Conservation (phyloP, 1,140 invertebrate species). For the Nasonia giraulti region DNA sequence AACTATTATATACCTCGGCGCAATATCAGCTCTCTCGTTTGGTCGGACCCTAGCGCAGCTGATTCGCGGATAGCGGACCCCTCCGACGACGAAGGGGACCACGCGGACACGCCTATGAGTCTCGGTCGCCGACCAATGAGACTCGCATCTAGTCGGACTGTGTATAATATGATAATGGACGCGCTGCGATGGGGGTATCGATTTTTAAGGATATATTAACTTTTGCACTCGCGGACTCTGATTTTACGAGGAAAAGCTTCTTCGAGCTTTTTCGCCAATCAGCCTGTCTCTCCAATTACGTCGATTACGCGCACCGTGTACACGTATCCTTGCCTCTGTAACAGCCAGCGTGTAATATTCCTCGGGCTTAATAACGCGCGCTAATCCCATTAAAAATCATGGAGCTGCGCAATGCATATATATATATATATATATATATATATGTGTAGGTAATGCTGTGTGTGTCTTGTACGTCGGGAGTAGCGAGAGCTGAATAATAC, state of each 20-base stretch:
- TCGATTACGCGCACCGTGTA: background rate
- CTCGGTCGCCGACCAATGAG: background rate
- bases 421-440: too few relatives aligned
- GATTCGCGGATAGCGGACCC: constrained; percentile 27
- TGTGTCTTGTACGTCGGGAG: background rate
- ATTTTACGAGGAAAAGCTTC: background rate
- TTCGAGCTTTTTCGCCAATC: too few relatives aligned
- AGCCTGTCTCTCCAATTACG: constrained; percentile 23
- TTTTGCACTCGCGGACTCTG: background rate
- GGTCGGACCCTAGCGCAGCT: background rate
- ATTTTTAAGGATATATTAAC: constrained; percentile 46
- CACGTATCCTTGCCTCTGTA: background rate
- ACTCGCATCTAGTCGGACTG: background rate
- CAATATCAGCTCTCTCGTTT: background rate
- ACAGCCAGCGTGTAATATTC: background rate
- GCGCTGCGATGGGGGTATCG: constrained; percentile 15
- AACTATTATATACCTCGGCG: too few relatives aligned
- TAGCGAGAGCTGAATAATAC: constrained; percentile 34
- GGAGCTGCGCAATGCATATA: background rate
- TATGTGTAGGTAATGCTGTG: background rate
- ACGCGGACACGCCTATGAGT: constrained; percentile 6
- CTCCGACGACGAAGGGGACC: background rate
- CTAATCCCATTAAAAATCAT: constrained; percentile 40
- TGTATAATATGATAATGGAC: constrained; percentile 20
- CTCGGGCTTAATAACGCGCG: background rate